Base-by-base conservation (phyloP, 53 echinoderm and acorn worm species). In the Arbacia lixula region DNA sequence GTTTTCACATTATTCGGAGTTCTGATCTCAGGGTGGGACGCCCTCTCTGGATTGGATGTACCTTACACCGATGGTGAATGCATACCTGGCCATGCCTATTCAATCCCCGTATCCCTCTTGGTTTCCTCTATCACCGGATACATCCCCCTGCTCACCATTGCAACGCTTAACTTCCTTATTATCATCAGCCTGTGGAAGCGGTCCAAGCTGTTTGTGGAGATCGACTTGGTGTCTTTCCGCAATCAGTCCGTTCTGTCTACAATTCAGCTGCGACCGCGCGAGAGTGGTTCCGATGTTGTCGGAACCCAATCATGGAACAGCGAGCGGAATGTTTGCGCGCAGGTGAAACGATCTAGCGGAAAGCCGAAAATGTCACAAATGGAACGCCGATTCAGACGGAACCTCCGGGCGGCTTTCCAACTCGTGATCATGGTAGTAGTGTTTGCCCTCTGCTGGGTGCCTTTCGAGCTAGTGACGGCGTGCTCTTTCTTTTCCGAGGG, bases 381-480 rank as follows among this genome's bases (percentile, higher is more conserved):
- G 36, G 27, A 68, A 14, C 2, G 10, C n/a, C 69, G 69, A 20
- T 68, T 68, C n/a, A 42, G 69, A 68, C 69, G 40, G 26, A 68
- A 68, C 43, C 3, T 42, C n/a, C 69, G 69, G 25, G 69, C 69
- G 5, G 69, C 69, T 20, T n/a, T 38, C 25, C 37, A 68, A 26
- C 43, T 68, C 25, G 24, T 41, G 26, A 25, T 68, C 8, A 11
- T 68, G 21, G 26, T 68, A 0, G 36, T 20, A 21, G 20, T 41
- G 0, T 68, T 68, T 21, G 41, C 69, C 24, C 0, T 68, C 35
- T 68, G 69, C 26, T 68, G 69, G 69, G 0, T 68, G 20, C 69
- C 69, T 12, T 68, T 21, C 1, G 43, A 68, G 22, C 34, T 68
- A n/a, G 36, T 14, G 10, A 2, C 20, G 3, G 17, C 36, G 3